Conservation (phyloP, 2,797 vertebrate species). For the Glyptemys insculpta region DNA sequence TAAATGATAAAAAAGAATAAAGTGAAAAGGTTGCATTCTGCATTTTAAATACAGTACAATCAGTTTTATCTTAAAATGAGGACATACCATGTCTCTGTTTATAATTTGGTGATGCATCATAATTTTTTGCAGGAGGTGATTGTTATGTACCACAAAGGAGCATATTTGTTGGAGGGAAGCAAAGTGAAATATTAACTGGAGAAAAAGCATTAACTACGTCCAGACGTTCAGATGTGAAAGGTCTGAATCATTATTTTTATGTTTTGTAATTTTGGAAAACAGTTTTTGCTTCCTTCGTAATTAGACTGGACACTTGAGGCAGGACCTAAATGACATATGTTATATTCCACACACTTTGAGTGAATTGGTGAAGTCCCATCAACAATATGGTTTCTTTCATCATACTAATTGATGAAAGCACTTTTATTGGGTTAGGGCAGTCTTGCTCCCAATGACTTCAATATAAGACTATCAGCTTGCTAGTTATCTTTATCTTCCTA, state of each 20-base stretch:
- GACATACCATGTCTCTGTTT: background rate
- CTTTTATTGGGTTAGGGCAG: background rate
- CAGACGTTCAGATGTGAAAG: constrained; percentile 67
- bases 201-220: constrained; percentile 49
- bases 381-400: constrained; percentile 3
- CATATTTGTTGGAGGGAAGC: constrained; percentile 63
- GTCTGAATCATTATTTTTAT: constrained; percentile 35
- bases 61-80: background rate
- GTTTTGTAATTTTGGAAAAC: background rate
- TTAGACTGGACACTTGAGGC: background rate
- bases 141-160: constrained; percentile 67
- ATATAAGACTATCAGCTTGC: background rate
- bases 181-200: constrained; percentile 61
- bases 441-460: background rate
- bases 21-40: background rate
- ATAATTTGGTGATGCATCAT: background rate
- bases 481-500: background rate
- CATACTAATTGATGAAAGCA: background rate
- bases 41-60: background rate
- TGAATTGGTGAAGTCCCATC: background rate
- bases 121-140: constrained; percentile 67
- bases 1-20: background rate
- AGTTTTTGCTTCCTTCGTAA: background rate
- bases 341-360: background rate
- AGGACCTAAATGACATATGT: background rate